These are phyloP conservation scores for Paramormyrops kingsleyae DNA, from an alignment of 2,113 vertebrate species.

Conservation along the genomic window DNA sequence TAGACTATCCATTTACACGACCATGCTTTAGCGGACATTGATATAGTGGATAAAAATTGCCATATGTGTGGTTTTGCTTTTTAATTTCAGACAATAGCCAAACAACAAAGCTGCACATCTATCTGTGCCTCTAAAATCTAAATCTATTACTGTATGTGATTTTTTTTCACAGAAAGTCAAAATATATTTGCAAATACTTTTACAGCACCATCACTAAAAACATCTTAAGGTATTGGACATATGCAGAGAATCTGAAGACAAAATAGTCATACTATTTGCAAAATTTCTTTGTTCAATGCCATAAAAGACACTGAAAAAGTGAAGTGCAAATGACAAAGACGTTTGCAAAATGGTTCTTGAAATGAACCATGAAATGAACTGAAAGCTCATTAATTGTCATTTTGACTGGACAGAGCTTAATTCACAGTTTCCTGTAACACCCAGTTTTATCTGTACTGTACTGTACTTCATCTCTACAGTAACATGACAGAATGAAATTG, in stretches of 20 bases:
- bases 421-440: neutral
- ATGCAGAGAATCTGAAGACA: neutral
- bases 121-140: neutral
- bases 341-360: neutral
- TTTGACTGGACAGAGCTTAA: neutral
- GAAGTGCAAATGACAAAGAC: neutral
- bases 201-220: neutral
- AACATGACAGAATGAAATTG: neutral
- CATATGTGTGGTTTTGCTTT: neutral
- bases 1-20: neutral
- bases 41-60: neutral
- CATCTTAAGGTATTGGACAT: neutral
- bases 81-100: no score
- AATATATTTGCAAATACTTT: neutral
- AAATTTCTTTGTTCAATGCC: neutral
- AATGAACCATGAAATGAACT: neutral
- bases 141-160: neutral
- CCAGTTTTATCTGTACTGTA: neutral
- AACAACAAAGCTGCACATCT: neutral
- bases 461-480: neutral
- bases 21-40: neutral
- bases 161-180: neutral
- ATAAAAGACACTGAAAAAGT: neutral
- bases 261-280: neutral
- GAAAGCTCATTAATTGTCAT: neutral